A percentile compares a stretch with the other conserved stretches of the same genome.
phyloP scores from a whole-genome alignment of 2,888 invertebrate species.

The Zhuqinia jingwanae region DNA sequence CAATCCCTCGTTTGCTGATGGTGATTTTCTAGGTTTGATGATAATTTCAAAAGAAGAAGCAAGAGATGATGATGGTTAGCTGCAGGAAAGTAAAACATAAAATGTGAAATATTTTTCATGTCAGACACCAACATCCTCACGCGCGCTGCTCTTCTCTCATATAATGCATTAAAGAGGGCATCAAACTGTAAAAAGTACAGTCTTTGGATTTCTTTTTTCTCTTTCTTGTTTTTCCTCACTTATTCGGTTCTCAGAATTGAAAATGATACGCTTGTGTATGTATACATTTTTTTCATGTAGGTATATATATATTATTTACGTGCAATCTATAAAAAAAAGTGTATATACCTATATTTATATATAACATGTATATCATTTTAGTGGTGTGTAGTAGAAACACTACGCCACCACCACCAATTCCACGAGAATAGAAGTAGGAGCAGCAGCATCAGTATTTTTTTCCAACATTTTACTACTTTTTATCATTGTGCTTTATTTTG shows the following conservation, averaged over 20 bases:
- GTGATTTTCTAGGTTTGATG: neutral
- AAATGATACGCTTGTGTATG: constrained; percentile 21
- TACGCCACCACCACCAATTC: neutral
- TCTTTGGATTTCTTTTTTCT: constrained; percentile 51
- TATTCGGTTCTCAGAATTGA: constrained; percentile 7
- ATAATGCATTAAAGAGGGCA: constrained; percentile 64
- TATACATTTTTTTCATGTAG: constrained; percentile 1
- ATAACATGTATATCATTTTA: neutral
- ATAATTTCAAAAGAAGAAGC: neutral
- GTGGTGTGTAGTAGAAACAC: neutral
- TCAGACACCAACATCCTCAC: constrained; percentile 19
- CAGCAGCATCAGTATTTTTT: constrained; percentile 28
- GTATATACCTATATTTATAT: neutral
- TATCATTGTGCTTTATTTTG: constrained; percentile 52
- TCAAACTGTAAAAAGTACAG: constrained; percentile 68
- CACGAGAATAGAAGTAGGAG: constrained; percentile 14
- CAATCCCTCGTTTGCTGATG: neutral
- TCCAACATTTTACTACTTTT: constrained; percentile 49
- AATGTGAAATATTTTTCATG: constrained; percentile 13
- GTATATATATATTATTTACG: neutral
- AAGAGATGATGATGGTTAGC: neutral
- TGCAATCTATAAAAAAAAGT: neutral
- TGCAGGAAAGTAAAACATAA: neutral
- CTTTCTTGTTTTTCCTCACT: neutral
- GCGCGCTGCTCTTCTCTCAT: constrained; percentile 19